Percentiles rank a stretch among this genome's conserved stretches.
Conservation (phyloP, 1,140 invertebrate species). For the Belonocnema kinseyi region DNA sequence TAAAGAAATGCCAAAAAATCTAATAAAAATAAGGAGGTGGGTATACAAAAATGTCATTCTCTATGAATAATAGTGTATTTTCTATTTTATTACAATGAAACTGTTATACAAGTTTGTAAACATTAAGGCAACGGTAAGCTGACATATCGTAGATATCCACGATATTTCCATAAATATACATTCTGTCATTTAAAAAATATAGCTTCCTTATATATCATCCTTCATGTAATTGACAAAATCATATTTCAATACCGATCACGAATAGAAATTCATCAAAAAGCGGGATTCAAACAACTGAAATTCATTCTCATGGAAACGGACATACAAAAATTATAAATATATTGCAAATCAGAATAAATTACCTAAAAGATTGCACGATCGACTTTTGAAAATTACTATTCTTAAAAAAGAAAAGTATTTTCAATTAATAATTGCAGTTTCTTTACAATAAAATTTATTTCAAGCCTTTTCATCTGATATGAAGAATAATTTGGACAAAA, state of each 20-base stretch:
- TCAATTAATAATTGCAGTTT: background rate
- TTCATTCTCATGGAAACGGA: background rate
- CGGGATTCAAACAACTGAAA: background rate
- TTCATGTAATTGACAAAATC: background rate
- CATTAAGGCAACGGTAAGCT: slow-evolving; percentile 20
- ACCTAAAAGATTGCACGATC: background rate
- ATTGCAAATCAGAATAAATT: background rate
- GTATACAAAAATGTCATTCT: background rate
- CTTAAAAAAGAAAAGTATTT: too few species aligned
- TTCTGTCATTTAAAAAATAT: slow-evolving; percentile 11
- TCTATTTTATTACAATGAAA: slow-evolving; percentile 11
- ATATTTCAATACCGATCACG: background rate
- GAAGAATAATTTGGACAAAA: too few species aligned
- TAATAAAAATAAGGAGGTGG: too few species aligned
- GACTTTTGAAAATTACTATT: background rate
- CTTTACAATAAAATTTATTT: background rate
- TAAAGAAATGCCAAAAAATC: too few species aligned
- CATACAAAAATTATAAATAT: background rate
- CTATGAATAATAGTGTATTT: background rate
- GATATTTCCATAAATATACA: slow-evolving; percentile 10
- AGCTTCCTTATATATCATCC: background rate
- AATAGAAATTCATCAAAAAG: background rate
- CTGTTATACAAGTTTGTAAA: slow-evolving; percentile 16
- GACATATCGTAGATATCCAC: background rate
- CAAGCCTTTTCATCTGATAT: too few species aligned